Evolutionary conservation across 2,797 vertebrate species (phyloP).

Genomic region (Arnoldichthys spilopterus): DNA sequence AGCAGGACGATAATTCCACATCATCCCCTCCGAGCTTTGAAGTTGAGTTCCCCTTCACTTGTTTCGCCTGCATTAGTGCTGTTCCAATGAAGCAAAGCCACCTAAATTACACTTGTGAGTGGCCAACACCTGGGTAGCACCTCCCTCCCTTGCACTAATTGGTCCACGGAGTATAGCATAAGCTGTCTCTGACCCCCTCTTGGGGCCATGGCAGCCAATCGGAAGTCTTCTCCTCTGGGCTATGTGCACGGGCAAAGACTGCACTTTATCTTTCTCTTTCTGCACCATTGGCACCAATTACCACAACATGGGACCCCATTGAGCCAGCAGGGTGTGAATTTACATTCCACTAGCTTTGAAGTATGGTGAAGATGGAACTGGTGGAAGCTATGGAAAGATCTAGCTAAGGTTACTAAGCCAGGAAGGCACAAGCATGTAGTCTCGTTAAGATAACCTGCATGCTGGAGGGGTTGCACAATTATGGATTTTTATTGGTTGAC

Average conservation of each 20-base stretch:
- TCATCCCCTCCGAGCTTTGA: constrained; percentile 62
- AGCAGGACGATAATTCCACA: constrained; percentile 49
- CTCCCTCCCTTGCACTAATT: constrained; percentile 74
- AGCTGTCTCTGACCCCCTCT: constrained; percentile 56
- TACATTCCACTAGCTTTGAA: constrained; percentile 41
- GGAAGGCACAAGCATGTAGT: neutral
- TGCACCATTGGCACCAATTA: constrained; percentile 78
- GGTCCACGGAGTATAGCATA: constrained; percentile 74
- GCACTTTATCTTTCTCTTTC: constrained; percentile 76
- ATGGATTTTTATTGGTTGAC: too few species aligned
- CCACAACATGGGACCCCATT: constrained; percentile 63
- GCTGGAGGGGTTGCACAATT: too few species aligned
- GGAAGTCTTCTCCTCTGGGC: constrained; percentile 64
- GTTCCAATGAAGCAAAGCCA: constrained; percentile 42
- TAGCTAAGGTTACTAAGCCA: neutral
- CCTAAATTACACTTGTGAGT: constrained; percentile 49
- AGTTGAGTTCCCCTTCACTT: constrained; percentile 48
- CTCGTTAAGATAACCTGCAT: neutral
- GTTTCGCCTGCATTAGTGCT: constrained; percentile 41
- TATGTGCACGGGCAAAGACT: constrained; percentile 70
- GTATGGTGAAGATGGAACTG: constrained; percentile 9
- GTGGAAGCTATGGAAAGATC: neutral
- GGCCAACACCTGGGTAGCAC: constrained; percentile 71
- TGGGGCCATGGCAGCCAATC: constrained; percentile 69
- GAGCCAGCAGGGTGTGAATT: constrained; percentile 34